These are phyloP conservation scores for Syngnathus floridae DNA, from an alignment of 2,113 vertebrate species.

Conservation along the genomic window DNA sequence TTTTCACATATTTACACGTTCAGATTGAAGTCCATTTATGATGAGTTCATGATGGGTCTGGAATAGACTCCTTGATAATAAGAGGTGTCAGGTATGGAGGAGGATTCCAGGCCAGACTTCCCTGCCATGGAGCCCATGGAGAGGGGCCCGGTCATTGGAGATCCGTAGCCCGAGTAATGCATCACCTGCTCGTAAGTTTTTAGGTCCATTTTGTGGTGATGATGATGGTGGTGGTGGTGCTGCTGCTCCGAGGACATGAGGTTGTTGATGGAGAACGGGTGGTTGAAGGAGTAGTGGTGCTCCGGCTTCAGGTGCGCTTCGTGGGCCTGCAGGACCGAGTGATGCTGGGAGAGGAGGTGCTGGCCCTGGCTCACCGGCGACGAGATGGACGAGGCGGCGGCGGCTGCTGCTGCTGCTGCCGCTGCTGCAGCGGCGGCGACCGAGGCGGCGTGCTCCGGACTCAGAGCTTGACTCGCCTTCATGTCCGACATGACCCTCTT, in stretches of 20 bases:
- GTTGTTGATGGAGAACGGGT: constrained; percentile 98
- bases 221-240: constrained; percentile 52
- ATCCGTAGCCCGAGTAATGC: constrained; percentile 93
- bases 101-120: constrained; percentile 86
- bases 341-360: constrained; percentile 84
- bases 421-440: neutral
- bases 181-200: constrained; percentile 99
- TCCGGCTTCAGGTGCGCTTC: constrained; percentile 95
- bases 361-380: constrained; percentile 79
- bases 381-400: constrained; percentile 18
- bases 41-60: constrained; percentile 97
- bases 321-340: constrained; percentile 79
- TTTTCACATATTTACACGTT: constrained; percentile 77
- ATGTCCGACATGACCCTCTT: constrained; percentile 79
- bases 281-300: constrained; percentile 98
- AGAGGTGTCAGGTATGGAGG: constrained; percentile 85
- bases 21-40: constrained; percentile 72
- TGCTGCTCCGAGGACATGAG: constrained; percentile 98
- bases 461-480: constrained; percentile 76
- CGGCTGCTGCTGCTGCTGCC: neutral
- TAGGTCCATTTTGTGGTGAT: constrained; percentile 92
- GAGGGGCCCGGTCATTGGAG: constrained; percentile 87
- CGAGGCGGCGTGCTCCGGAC: constrained; percentile 75
- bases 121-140: constrained; percentile 92
- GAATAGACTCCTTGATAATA: constrained; percentile 96